A percentile compares a stretch with the other conserved stretches of the same genome.
Evolutionary conservation across 2,113 vertebrate genomes (phyloP).

Genomic region (Saguinus midas): DNA sequence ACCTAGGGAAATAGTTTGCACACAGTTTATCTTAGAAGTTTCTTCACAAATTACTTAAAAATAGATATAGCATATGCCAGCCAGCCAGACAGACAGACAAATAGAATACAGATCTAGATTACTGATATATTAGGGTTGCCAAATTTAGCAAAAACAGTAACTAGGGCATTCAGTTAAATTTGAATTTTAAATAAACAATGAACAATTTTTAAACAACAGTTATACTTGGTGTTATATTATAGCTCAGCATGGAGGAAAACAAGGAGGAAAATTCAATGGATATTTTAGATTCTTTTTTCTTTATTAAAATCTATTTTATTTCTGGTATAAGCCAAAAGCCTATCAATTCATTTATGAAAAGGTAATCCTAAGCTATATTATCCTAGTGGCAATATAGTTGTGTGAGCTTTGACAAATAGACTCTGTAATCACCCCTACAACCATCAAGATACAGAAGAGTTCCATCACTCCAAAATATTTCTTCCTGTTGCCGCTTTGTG

Average conservation of each 20-base stretch:
- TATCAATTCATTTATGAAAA: background rate
- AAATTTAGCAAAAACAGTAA: background rate
- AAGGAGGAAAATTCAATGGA: background rate
- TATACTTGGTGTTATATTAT: background rate
- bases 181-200: background rate
- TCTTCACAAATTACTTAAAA: slow-evolving; percentile 21
- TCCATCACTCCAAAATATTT: background rate
- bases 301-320: slow-evolving; percentile 31
- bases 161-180: background rate
- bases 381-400: background rate
- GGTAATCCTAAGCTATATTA: background rate
- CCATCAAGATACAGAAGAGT: background rate
- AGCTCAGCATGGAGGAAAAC: background rate
- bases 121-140: background rate
- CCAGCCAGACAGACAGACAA: background rate
- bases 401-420: slow-evolving; percentile 8
- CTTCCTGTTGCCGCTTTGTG: background rate
- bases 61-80: background rate
- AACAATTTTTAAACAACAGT: background rate
- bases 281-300: slow-evolving; percentile 22
- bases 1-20: background rate
- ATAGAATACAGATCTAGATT: background rate
- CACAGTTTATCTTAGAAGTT: slow-evolving; percentile 3
- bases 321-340: background rate
- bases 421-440: background rate